A percentile compares a stretch with the other conserved stretches of the same genome.
Evolutionary conservation across 2,888 invertebrate species (phyloP).

Genomic region (Nycteola revayana): DNA sequence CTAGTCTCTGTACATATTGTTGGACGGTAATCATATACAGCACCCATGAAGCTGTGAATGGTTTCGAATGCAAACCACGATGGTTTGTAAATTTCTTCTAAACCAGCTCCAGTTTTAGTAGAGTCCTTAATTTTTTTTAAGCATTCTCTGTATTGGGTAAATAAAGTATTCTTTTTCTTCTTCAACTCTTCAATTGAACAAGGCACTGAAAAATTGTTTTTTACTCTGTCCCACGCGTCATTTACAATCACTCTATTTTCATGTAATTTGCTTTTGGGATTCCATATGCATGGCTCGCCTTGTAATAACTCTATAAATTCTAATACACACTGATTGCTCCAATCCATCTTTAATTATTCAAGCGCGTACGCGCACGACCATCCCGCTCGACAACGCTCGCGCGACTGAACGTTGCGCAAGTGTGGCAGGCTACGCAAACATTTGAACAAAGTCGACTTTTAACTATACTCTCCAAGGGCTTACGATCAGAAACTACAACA

Average conservation of each 20-base stretch:
- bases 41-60: neutral
- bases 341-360: no score
- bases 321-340: neutral
- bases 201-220: neutral
- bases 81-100: neutral
- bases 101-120: neutral
- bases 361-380: no score
- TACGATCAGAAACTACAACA: no score
- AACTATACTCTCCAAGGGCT: no score
- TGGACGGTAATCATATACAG: conserved; percentile 4
- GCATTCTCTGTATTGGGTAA: neutral
- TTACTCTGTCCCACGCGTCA: conserved; percentile 1
- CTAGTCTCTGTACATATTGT: no score
- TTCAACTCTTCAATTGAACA: neutral
- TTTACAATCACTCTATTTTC: neutral
- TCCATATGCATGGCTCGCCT: neutral
- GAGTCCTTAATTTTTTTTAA: neutral
- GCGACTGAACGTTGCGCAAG: no score
- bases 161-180: neutral
- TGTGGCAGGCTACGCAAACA: no score
- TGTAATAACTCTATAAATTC: neutral
- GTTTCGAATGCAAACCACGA: neutral
- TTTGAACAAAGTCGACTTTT: no score
- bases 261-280: neutral
- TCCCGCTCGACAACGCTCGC: no score